Evolutionary conservation across 2,797 vertebrate genomes (phyloP).

Genomic region (Uromys caudimaculatus): DNA sequence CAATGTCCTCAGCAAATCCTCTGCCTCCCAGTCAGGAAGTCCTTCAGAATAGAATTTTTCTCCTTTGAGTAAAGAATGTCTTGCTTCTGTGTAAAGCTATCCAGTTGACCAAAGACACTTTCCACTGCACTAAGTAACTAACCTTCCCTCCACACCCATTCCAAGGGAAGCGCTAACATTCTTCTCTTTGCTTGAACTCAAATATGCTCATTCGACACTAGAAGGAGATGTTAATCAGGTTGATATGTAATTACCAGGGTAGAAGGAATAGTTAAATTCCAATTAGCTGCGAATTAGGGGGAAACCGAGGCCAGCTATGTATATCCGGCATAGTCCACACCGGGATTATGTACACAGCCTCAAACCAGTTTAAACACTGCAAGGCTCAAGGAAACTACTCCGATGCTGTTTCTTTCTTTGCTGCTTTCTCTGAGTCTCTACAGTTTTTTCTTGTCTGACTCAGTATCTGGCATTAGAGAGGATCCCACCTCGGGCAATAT

Average conservation of each 20-base stretch:
- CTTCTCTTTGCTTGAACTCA: constrained; percentile 18
- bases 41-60: neutral
- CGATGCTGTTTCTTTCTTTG: constrained; percentile 18
- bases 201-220: neutral
- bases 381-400: constrained; percentile 33
- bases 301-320: constrained; percentile 9
- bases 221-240: neutral
- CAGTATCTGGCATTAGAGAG: constrained; percentile 27
- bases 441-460: constrained; percentile 54
- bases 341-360: neutral
- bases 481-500: constrained; percentile 32
- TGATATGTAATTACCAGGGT: neutral
- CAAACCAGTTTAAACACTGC: constrained; percentile 35
- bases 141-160: neutral
- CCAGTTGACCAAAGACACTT: neutral
- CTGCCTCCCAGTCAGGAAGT: neutral
- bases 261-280: constrained; percentile 6
- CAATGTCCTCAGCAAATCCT: neutral
- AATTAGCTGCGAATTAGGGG: neutral
- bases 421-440: constrained; percentile 38
- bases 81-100: neutral
- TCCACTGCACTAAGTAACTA: neutral
- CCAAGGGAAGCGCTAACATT: neutral
- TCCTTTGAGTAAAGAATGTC: constrained; percentile 40
- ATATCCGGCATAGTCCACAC: neutral